These are phyloP conservation scores for Vombatus ursinus DNA, from an alignment of 2,113 vertebrate genomes.

Conservation along the genomic window DNA sequence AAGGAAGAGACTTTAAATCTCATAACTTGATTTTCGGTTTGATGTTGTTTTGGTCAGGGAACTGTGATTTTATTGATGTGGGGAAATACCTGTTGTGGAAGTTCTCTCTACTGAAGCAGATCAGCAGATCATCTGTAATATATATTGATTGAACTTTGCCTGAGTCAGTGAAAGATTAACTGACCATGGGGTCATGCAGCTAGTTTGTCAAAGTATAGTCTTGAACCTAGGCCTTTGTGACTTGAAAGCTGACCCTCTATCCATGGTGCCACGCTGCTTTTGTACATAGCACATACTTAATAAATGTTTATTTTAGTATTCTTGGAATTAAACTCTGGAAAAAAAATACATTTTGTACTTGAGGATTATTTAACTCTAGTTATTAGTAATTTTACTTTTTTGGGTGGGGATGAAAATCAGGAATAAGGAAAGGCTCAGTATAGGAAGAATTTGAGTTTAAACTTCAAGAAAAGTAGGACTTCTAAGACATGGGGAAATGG, in stretches of 20 bases:
- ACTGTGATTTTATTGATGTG: not conserved
- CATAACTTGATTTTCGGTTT: not conserved
- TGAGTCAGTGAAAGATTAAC: not conserved
- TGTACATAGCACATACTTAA: not conserved
- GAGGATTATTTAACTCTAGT: not conserved
- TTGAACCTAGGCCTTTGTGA: not conserved
- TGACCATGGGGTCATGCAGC: not conserved
- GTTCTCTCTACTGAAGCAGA: not conserved
- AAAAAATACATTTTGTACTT: not conserved
- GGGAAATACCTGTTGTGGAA: not conserved
- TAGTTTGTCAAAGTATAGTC: not conserved
- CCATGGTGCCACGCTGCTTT: not conserved
- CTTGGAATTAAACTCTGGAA: not conserved
- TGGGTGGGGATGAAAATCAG: too few species aligned
- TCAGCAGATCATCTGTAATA: not conserved
- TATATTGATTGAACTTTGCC: not conserved
- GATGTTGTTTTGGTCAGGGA: not conserved
- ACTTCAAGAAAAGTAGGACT: not conserved
- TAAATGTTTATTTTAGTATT: not conserved
- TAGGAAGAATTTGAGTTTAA: not conserved
- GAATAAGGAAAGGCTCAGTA: too few species aligned
- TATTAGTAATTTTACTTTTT: not conserved
- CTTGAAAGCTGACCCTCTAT: not conserved
- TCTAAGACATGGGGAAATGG: not conserved
- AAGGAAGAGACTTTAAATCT: not conserved